Base-by-base conservation (phyloP, 1,140 invertebrate species). In the Penaeus vannamei region DNA sequence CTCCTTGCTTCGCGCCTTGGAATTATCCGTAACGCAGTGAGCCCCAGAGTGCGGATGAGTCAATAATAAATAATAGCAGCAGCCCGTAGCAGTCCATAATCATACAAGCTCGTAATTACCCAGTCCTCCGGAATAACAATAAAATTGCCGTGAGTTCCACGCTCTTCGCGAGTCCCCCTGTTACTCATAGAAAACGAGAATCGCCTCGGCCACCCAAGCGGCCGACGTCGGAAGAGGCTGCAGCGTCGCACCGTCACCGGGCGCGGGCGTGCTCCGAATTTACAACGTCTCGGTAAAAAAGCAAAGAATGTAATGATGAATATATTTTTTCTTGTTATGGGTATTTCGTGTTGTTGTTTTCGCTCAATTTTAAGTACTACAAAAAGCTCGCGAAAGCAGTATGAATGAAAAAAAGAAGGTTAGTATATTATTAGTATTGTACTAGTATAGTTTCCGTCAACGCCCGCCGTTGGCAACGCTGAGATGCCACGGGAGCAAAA, bases 101-200 rank as follows among this genome's bases (percentile, higher is more conserved):
- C 19, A 32, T 26, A 32, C n/a, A 76, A 10, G 26, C n/a, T 32
- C n/a, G 17, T 76, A 76, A 26, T 36, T 26, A 26, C 69, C 69
- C 26, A 23, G 17, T 36, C 69, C 69, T 36, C 26, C 26, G 17
- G 69, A 76, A 53, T 53, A 53, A 53, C 53, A 53, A 53, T 53
- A 53, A 53, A 53, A 53, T 53, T 53, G 53, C 53, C 53, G 53
- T 53, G 53, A 53, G 53, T 53, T 14, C 53, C 17, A n/a, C 22
- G n/a, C 69, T 76, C 36, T 36, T 22, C 36, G 26, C 22, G 14
- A 26, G 26, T 76, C 36, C 36, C 69, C 26, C 36, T 76, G 69
- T 26, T 76, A 36, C 36, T 36, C 69, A 76, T 32, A 76, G 69
- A 76, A 76, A 76, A 76, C 69, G 69, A 76, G 69, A 76, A 36